Evolutionary conservation across 2,797 vertebrate species (phyloP).

Genomic region (Tragelaphus oryx): DNA sequence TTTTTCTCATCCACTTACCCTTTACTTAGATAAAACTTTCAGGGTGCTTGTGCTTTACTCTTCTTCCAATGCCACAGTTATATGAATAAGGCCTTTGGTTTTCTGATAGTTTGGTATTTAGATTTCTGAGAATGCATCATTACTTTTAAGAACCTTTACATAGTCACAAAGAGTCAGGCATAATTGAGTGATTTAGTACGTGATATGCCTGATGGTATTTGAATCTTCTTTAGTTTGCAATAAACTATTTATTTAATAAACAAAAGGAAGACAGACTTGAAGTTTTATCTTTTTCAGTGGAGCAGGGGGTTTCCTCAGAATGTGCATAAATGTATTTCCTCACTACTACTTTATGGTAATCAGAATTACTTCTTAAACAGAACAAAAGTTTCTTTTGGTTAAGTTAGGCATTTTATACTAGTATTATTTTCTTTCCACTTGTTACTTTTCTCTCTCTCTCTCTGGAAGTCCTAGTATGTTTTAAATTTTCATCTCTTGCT

Average conservation of each 20-base stretch:
- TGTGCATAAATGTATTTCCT: not conserved
- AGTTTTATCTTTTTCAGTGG: not conserved
- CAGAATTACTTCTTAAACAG: not conserved
- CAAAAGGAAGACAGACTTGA: not conserved
- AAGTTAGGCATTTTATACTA: not conserved
- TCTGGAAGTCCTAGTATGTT: not conserved
- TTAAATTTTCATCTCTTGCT: not conserved
- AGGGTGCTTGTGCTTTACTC: no score
- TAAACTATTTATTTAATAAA: not conserved
- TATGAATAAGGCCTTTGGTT: rapidly evolving
- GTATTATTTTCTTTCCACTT: not conserved
- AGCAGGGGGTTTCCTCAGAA: not conserved
- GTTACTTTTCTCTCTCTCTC: not conserved
- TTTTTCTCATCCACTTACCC: not conserved
- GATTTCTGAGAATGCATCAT: not conserved
- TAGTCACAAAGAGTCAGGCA: no score
- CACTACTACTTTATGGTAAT: not conserved
- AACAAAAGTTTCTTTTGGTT: not conserved
- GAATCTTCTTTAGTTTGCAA: not conserved
- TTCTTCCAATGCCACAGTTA: not conserved
- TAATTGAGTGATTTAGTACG: no score
- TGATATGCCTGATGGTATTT: not conserved
- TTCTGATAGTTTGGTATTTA: not conserved
- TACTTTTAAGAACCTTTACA: not conserved
- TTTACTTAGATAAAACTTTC: not conserved